Evolutionary conservation across 2,113 vertebrate species (phyloP), one percentile per base, ranked within the genome.

Genomic region (Sinocyclocheilus anophthalmus): DNA sequence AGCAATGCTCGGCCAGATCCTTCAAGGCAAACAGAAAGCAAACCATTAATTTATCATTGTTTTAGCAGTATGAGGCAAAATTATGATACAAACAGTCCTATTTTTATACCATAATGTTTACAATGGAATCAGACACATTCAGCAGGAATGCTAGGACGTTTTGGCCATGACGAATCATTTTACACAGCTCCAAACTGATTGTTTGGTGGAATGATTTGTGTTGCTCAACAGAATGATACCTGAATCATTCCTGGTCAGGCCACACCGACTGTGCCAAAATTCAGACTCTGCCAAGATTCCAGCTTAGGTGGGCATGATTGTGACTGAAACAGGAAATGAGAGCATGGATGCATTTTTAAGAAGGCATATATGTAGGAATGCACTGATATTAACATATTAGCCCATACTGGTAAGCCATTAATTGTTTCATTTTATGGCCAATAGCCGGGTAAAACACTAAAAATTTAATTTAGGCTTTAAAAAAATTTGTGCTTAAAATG

Each of bases 231-330:
- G 72, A 61, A 55, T 59, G 50, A 84, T 30, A 18, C 10, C 57
- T 57, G 13, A 81, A 42, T 78, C 53, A 57, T 24, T 85, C 70
- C 55, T 57, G 4, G 80, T 78, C 76, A 76, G 86, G 53, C 70
- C 42, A 77, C 70, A 77, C 39, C 39, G 6, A 72, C 81, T 76
- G 82, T 86, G 88, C 86, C 67, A 76, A 83, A 85, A 78, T 75
- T 45, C 12, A 67, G 84, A 85, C 24, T 82, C 61, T 85, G 85
- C 85, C 83, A 89, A 85, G 53, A 78, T 16, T 85, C 78, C 69
- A 73, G 57, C 55, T 84, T 59, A 84, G 50, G 61, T 37, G 57
- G 50, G 86, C 26, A 72, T 67, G 45, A 48, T 76, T 72, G 76
- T 72, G 81, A 69, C 57, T 70, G 81, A 75, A 48, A 80, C 33